These are phyloP conservation scores for Euproctis similis DNA, from an alignment of 2,888 invertebrate species.

Conservation along the genomic window DNA sequence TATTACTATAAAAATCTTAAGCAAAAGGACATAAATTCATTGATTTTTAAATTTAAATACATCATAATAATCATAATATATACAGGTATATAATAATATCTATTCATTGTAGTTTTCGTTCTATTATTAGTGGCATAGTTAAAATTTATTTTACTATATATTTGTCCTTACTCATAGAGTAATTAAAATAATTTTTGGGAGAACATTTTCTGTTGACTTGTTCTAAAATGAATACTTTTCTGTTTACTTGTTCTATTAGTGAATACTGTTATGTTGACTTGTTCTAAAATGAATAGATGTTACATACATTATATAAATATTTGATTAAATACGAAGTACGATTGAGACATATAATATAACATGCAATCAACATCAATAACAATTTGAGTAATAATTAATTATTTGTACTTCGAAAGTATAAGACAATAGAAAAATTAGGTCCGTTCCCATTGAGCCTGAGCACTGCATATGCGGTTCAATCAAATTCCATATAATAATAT, in stretches of 20 bases:
- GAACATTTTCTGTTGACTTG: no score
- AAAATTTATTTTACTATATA: no score
- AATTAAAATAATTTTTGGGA: no score
- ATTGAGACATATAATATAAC: constrained; percentile 48
- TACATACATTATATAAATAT: constrained; percentile 21
- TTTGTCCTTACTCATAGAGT: no score
- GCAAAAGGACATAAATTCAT: constrained; percentile 54
- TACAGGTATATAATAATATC: constrained; percentile 30
- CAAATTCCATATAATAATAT: constrained; percentile 27
- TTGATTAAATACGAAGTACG: constrained; percentile 30
- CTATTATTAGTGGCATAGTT: no score
- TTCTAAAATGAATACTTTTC: no score
- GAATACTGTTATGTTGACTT: constrained; percentile 6
- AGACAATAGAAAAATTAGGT: constrained; percentile 23
- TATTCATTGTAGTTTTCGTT: constrained; percentile 29
- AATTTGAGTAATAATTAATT: constrained; percentile 12
- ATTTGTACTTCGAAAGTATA: no score
- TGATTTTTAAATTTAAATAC: no score
- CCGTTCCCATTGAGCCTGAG: constrained; percentile 32
- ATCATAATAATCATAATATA: constrained; percentile 57
- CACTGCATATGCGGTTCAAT: constrained; percentile 29
- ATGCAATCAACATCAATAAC: constrained; percentile 50
- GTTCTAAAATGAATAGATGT: no score
- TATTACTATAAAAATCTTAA: constrained; percentile 32
- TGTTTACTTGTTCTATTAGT: no score